Conservation (phyloP, 1,140 invertebrate genomes). For the Pseudomyrmex flavicornis region DNA sequence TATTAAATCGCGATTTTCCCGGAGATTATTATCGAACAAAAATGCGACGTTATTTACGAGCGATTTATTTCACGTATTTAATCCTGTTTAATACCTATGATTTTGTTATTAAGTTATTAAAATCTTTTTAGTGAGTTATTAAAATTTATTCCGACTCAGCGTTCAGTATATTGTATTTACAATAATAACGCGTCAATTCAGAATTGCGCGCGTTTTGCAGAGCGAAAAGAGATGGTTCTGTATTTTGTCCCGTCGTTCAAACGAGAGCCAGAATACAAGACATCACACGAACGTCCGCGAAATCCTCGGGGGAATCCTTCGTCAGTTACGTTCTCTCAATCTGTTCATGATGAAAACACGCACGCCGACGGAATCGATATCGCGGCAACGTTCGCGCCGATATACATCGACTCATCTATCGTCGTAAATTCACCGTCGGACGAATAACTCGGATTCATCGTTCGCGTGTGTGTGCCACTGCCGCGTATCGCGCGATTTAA, state of each 20-base stretch:
- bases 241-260: background rate
- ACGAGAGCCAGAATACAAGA: background rate
- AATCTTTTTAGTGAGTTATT: too few relatives aligned
- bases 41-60: background rate
- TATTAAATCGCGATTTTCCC: background rate
- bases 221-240: too few relatives aligned
- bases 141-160: too few relatives aligned
- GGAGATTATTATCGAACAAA: background rate
- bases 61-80: background rate
- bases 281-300: background rate
- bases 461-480: background rate
- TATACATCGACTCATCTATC: slow-evolving; percentile 21
- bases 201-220: too few relatives aligned
- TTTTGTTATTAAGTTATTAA: too few relatives aligned
- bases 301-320: slow-evolving; percentile 13
- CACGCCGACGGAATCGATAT: slow-evolving; percentile 34
- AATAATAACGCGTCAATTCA: too few relatives aligned
- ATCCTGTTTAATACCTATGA: too few relatives aligned
- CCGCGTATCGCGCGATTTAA: slow-evolving; percentile 46
- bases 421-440: slow-evolving; percentile 28
- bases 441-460: slow-evolving; percentile 22
- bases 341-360: slow-evolving; percentile 25
- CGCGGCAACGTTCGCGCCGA: background rate
- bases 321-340: slow-evolving; percentile 40
- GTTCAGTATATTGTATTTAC: too few relatives aligned